Conservation (phyloP, 2,113 vertebrate species). For the Octodon degus region DNA sequence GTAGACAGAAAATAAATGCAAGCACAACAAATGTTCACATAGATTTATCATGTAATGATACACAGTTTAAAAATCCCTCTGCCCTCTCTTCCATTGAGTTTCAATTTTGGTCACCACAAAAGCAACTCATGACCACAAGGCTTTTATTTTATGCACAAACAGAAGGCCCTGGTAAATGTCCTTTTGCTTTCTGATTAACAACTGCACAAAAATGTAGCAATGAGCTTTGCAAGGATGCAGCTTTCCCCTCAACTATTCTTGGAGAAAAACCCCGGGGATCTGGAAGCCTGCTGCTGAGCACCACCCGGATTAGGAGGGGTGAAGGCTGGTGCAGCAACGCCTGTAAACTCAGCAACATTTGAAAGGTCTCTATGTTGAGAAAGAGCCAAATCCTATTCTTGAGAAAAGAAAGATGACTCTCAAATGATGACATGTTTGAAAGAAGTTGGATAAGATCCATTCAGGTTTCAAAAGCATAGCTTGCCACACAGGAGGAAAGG, state of each 20-base stretch:
- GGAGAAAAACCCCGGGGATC: not conserved
- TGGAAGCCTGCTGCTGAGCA: not conserved
- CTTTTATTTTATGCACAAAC: constrained; percentile 71
- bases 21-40: constrained; percentile 72
- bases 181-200: constrained; percentile 66
- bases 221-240: constrained; percentile 58
- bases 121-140: constrained; percentile 58
- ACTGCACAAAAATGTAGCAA: constrained; percentile 53
- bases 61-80: constrained; percentile 41
- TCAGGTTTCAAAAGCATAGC: not conserved
- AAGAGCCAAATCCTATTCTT: constrained; percentile 16
- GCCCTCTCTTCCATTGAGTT: constrained; percentile 61
- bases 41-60: constrained; percentile 36
- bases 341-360: constrained; percentile 8
- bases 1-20: constrained; percentile 73
- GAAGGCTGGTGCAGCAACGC: not conserved
- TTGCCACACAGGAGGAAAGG: not conserved
- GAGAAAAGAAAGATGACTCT: constrained; percentile 10
- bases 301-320: not conserved
- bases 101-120: constrained; percentile 63
- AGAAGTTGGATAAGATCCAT: not conserved
- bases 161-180: constrained; percentile 53
- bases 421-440: constrained; percentile 18
- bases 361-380: not conserved
- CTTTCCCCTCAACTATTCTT: constrained; percentile 47